These are phyloP conservation scores for Tiliacea citrago DNA, from an alignment of 2,888 invertebrate genomes.

Conservation along the genomic window DNA sequence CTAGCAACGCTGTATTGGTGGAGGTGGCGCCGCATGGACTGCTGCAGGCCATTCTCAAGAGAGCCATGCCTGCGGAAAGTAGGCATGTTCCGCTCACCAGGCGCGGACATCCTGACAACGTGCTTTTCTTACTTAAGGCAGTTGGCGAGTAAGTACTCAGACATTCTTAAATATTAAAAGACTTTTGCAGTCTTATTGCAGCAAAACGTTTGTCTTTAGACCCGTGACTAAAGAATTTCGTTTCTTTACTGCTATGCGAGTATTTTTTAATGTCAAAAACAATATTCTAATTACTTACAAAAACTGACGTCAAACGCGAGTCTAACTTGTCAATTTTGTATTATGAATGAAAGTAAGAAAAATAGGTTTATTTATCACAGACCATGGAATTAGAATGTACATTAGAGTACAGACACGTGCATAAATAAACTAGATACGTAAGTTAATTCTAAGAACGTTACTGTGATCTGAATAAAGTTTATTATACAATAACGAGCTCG, in stretches of 20 bases:
- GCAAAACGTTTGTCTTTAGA: neutral
- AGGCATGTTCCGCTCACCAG: conserved; percentile 93
- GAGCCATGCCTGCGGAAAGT: conserved; percentile 91
- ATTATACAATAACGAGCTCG: neutral
- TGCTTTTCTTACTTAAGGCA: conserved; percentile 89
- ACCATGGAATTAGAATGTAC: too few species aligned
- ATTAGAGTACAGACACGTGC: too few species aligned
- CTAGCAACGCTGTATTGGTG: conserved; percentile 94
- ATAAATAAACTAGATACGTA: too few species aligned
- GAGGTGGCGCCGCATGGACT: conserved; percentile 97
- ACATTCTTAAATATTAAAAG: neutral
- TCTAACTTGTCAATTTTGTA: too few species aligned
- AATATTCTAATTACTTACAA: neutral
- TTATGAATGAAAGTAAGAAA: too few species aligned
- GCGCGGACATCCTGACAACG: conserved; percentile 91
- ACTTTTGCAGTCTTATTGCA: neutral
- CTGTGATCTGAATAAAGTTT: neutral
- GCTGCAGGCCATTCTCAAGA: conserved; percentile 92
- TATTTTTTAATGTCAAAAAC: too few species aligned
- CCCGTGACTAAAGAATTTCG: too few species aligned
- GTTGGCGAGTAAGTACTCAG: conserved; percentile 80
- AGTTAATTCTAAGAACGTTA: too few species aligned
- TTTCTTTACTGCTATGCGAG: too few species aligned
- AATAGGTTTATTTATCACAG: too few species aligned
- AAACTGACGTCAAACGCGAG: neutral